A percentile compares a stretch with the other conserved stretches of the same genome.
These are phyloP conservation scores for Balaeniceps rex DNA, from an alignment of 2,113 vertebrate species.

Conservation along the genomic window DNA sequence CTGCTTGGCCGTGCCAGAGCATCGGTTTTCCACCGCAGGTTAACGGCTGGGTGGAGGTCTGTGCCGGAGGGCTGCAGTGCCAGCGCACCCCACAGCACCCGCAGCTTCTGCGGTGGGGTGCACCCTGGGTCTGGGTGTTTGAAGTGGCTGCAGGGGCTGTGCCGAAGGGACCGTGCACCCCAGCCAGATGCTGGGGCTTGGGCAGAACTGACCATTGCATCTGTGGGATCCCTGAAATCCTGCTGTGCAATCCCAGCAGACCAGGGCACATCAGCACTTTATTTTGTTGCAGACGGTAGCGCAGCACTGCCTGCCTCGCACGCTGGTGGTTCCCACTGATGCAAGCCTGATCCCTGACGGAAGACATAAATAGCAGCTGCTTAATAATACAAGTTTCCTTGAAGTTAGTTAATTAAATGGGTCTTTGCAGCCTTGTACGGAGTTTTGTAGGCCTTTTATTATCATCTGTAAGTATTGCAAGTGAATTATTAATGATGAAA, in stretches of 20 bases:
- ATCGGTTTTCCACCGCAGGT: neutral
- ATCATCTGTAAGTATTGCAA: neutral
- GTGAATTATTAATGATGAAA: slow-evolving; percentile 35
- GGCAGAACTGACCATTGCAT: neutral
- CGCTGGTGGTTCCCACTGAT: neutral
- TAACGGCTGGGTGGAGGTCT: neutral
- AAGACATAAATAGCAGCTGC: neutral
- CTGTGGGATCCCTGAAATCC: neutral
- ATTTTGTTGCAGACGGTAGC: neutral
- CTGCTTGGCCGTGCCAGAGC: rapidly evolving
- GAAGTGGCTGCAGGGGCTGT: neutral
- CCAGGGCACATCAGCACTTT: neutral
- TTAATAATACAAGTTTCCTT: neutral
- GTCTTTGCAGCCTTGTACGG: neutral
- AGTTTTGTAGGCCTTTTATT: neutral
- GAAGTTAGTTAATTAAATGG: slow-evolving; percentile 21
- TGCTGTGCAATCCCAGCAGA: neutral
- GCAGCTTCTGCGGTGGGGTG: neutral
- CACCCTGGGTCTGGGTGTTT: rapidly evolving
- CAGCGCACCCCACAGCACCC: neutral
- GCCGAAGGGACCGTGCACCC: rapidly evolving
- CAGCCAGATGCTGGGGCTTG: neutral
- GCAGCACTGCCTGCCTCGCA: neutral
- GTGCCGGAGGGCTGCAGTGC: neutral
- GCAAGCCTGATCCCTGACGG: neutral